Evolutionary conservation across 2,113 vertebrate species (phyloP).

Genomic region (Apodemus sylvaticus): DNA sequence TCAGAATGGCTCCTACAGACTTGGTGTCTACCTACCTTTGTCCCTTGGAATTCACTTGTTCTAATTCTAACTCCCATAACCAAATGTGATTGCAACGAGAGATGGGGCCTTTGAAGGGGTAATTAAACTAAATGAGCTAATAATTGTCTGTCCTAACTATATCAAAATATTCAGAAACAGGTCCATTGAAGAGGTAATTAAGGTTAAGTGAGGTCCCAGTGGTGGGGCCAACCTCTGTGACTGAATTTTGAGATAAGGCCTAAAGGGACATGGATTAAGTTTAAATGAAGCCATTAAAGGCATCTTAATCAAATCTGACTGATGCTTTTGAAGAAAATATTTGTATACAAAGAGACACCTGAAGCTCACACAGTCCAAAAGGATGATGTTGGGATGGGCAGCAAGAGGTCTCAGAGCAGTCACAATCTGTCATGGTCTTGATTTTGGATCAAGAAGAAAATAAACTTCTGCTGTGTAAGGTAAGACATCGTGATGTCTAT

Average conservation of each 20-base stretch:
- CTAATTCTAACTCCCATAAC: not conserved
- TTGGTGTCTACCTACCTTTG: not conserved
- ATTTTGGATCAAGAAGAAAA: not conserved
- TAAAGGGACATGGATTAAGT: not conserved
- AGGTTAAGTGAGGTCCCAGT: not conserved
- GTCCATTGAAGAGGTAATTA: not conserved
- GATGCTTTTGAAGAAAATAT: not conserved
- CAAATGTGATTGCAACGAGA: not conserved
- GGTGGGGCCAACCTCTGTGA: not conserved
- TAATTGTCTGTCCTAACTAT: not conserved
- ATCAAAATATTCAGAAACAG: not conserved
- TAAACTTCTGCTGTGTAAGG: not conserved
- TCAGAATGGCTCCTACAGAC: not conserved
- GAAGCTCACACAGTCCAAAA: rapidly evolving
- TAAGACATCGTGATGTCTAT: not conserved
- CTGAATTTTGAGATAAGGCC: not conserved
- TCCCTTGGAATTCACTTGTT: not conserved
- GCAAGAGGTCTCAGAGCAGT: not conserved
- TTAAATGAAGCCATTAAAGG: not conserved
- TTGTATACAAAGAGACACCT: not conserved
- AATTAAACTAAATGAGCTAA: not conserved
- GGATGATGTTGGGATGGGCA: not conserved
- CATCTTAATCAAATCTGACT: not conserved
- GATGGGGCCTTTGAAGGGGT: not conserved
- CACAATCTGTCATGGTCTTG: not conserved